phyloP scores from a whole-genome alignment of 1,140 invertebrate species.

The Coenobita brevimanus region DNA sequence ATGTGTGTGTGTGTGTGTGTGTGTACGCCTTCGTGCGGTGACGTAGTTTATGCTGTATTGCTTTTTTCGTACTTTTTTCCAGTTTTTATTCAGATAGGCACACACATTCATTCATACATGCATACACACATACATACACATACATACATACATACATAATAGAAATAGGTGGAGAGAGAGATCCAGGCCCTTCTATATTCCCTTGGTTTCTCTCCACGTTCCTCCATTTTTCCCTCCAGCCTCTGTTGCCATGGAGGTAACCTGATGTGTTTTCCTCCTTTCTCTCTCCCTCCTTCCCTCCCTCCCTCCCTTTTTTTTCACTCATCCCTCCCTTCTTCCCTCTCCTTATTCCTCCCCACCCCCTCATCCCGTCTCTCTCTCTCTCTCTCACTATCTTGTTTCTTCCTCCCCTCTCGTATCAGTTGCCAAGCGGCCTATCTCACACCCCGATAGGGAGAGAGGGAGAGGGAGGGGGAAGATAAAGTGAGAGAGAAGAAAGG shows the following conservation, averaged over 20 bases:
- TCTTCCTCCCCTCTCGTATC: background rate
- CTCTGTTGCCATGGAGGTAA: too few species aligned
- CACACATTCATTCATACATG: too few species aligned
- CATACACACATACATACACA: too few species aligned
- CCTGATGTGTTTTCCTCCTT: too few species aligned
- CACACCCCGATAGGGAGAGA: background rate
- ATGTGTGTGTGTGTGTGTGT: too few species aligned
- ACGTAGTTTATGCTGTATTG: too few species aligned
- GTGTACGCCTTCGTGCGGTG: too few species aligned
- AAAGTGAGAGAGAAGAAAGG: slow-evolving; percentile 8
- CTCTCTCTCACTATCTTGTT: slow-evolving; percentile 14
- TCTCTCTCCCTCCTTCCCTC: background rate
- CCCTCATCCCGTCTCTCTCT: slow-evolving; percentile 2
- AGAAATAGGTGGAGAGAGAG: too few species aligned
- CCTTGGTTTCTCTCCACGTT: background rate
- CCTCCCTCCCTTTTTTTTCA: background rate
- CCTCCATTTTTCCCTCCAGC: too few species aligned
- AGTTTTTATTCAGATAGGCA: too few species aligned
- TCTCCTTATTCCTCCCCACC: background rate
- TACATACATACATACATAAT: too few species aligned
- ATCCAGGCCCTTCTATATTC: background rate
- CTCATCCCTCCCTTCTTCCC: background rate
- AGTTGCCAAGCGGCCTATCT: background rate
- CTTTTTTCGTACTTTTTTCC: too few species aligned
- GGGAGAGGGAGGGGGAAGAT: background rate